Conservation (phyloP, 2,113 vertebrate species). For the Opisthocomus hoazin region DNA sequence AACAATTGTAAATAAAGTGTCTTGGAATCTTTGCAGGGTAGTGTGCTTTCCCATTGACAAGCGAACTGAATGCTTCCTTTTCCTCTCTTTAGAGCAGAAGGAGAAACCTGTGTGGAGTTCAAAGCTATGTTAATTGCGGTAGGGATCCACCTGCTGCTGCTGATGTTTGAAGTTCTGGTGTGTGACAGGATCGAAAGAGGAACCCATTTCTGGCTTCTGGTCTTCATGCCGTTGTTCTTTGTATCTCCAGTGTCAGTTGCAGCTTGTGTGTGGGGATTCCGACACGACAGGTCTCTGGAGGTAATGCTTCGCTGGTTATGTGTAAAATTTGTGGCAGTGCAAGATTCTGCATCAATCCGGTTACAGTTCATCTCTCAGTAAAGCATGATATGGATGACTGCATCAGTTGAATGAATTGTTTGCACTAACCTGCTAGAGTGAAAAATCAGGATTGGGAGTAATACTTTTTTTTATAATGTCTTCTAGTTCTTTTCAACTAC, state of each 20-base stretch:
- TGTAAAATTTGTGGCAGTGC: neutral
- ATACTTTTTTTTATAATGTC: neutral
- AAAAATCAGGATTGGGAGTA: neutral
- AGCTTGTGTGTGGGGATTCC: conserved; percentile 97
- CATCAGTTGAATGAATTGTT: neutral
- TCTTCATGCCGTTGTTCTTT: conserved; percentile 98
- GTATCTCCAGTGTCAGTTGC: conserved; percentile 96
- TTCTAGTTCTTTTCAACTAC: neutral
- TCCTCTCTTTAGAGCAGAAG: conserved; percentile 83
- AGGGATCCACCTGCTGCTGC: conserved; percentile 91
- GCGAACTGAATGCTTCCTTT: neutral
- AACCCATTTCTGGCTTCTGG: conserved; percentile 91
- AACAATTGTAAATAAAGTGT: neutral
- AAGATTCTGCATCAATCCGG: rapidly evolving
- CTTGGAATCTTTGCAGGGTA: neutral
- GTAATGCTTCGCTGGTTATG: conserved; percentile 39
- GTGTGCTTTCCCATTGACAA: neutral
- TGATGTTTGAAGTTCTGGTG: conserved; percentile 97
- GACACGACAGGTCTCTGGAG: conserved; percentile 96
- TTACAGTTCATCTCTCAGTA: neutral
- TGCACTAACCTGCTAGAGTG: neutral
- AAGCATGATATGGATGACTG: neutral
- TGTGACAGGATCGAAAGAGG: conserved; percentile 91
- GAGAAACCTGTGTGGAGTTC: conserved; percentile 98
- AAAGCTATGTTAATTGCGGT: conserved; percentile 98